Conservation (phyloP, 2,797 vertebrate genomes). For the Craterocephalus amniculus region DNA sequence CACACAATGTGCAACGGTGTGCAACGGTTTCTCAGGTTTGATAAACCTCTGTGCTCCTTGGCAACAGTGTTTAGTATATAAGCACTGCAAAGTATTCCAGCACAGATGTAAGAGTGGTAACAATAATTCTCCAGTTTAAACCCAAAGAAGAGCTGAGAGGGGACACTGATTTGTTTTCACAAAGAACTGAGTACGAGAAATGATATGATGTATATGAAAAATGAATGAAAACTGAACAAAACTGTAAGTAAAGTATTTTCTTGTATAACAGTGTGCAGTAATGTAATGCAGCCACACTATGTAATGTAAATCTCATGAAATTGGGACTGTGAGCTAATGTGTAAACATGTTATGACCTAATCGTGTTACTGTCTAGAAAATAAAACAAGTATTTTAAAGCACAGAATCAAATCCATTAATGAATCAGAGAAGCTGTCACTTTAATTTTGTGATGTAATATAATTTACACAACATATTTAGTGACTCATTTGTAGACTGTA, state of each 20-base stretch:
- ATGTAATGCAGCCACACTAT: too few relatives aligned
- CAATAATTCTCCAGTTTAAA: not conserved
- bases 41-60: not conserved
- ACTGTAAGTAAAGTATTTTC: not conserved
- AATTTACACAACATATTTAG: slow-evolving; percentile 22
- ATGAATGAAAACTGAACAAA: not conserved
- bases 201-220: not conserved
- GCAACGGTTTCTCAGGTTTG: not conserved
- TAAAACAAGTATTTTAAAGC: not conserved
- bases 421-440: not conserved
- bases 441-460: slow-evolving; percentile 3
- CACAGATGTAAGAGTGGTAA: not conserved
- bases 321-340: too few relatives aligned
- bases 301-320: too few relatives aligned
- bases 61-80: slow-evolving; percentile 1
- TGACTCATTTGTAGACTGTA: slow-evolving; percentile 37
- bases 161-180: not conserved
- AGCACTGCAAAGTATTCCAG: not conserved
- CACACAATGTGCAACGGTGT: not conserved
- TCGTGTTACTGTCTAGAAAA: not conserved
- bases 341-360: not conserved
- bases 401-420: not conserved
- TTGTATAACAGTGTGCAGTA: not conserved
- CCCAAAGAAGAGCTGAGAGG: not conserved
- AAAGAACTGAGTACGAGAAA: not conserved